Conservation (phyloP, 2,888 invertebrate species). For the Spisula subtruncata region DNA sequence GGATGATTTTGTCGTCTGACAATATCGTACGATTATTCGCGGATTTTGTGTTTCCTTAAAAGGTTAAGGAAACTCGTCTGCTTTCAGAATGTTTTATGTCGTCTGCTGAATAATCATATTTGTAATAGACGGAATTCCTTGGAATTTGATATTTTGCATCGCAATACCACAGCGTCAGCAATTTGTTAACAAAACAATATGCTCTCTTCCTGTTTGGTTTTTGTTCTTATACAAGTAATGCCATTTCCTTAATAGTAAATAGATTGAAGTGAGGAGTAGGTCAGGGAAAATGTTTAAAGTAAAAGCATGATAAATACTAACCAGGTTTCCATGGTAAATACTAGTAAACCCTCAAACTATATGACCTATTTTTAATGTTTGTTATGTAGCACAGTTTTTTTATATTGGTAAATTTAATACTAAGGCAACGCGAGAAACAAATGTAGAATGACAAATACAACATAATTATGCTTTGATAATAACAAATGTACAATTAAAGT, state of each 20-base stretch:
- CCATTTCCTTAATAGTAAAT: neutral
- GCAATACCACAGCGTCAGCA: neutral
- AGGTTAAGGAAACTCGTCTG: neutral
- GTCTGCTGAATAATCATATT: neutral
- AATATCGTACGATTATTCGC: conserved; percentile 25
- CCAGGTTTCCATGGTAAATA: neutral
- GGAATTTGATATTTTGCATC: neutral
- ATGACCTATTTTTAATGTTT: no score
- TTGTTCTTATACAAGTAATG: neutral
- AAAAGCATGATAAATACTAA: neutral
- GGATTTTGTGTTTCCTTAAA: neutral
- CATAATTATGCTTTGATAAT: no score
- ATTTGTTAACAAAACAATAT: neutral
- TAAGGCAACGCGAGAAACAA: no score
- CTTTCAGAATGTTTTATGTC: neutral
- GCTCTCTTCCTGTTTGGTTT: neutral
- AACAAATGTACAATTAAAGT: no score
- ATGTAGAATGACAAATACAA: no score
- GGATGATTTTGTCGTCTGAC: conserved; percentile 4
- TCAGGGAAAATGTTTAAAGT: neutral
- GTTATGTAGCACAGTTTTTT: no score
- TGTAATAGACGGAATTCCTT: neutral
- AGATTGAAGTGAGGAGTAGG: neutral
- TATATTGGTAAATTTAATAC: no score
- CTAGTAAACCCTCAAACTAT: no score